Conservation (phyloP, 2,797 vertebrate species). For the Clangula hyemalis region DNA sequence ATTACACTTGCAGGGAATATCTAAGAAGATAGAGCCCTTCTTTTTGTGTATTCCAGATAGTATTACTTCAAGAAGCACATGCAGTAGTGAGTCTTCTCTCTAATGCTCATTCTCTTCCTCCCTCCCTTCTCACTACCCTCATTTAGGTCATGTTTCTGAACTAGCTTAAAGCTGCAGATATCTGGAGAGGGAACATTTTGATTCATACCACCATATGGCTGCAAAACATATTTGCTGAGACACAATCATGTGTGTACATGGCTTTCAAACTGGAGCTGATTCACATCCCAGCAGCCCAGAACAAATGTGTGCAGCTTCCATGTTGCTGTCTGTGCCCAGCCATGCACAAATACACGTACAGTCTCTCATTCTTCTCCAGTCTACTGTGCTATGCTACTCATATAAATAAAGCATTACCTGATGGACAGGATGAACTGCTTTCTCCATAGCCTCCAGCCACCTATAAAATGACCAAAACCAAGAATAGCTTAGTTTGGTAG, state of each 20-base stretch:
- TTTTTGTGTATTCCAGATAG: not conserved
- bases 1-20: not conserved
- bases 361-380: not conserved
- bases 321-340: not conserved
- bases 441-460: slow-evolving; percentile 90
- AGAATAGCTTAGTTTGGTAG: not conserved
- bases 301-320: not conserved
- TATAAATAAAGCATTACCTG: slow-evolving; percentile 79
- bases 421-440: slow-evolving; percentile 85
- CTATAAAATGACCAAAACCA: slow-evolving; percentile 67
- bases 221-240: not conserved
- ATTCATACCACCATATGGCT: not conserved
- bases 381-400: not conserved
- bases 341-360: not conserved
- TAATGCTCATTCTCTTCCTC: not conserved
- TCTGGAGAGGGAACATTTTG: not conserved
- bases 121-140: not conserved
- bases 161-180: not conserved
- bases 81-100: not conserved
- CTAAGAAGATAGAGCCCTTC: not conserved
- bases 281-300: not conserved
- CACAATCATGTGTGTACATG: not conserved
- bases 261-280: not conserved
- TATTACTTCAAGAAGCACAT: not conserved
- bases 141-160: not conserved